Conservation (phyloP, 2,113 vertebrate species). For the Sminthopsis crassicaudata region DNA sequence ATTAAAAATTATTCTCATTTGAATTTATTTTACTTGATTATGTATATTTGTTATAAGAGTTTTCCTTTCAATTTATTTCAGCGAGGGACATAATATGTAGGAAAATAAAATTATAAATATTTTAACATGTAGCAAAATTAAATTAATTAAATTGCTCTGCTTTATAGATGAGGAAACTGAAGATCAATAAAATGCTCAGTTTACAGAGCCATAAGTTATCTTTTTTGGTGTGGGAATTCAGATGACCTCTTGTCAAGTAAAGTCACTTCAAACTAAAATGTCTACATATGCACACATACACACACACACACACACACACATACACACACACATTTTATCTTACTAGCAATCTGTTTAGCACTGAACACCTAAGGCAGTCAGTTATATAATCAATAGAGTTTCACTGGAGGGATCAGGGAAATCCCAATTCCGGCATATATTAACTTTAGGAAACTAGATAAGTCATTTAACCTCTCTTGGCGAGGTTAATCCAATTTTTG, state of each 20-base stretch:
- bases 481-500: neutral
- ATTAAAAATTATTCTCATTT: neutral
- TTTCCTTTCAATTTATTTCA: neutral
- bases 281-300: too few species aligned
- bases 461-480: neutral
- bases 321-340: neutral
- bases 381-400: neutral
- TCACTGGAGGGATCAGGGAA: too few species aligned
- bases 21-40: neutral
- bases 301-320: too few species aligned
- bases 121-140: neutral
- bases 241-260: neutral
- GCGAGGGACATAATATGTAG: neutral
- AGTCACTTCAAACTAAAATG: neutral
- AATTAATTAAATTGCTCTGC: neutral
- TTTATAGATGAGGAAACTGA: neutral
- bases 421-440: too few species aligned
- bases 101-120: neutral
- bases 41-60: neutral
- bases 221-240: neutral
- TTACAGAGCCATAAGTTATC: neutral
- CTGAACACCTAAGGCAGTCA: neutral
- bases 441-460: too few species aligned
- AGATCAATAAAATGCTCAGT: neutral
- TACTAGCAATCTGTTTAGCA: neutral